A percentile compares a stretch with the other conserved stretches of the same genome.
These are phyloP conservation scores for Oncorhynchus kisutch DNA, from an alignment of 2,113 vertebrate genomes.

Conservation along the genomic window DNA sequence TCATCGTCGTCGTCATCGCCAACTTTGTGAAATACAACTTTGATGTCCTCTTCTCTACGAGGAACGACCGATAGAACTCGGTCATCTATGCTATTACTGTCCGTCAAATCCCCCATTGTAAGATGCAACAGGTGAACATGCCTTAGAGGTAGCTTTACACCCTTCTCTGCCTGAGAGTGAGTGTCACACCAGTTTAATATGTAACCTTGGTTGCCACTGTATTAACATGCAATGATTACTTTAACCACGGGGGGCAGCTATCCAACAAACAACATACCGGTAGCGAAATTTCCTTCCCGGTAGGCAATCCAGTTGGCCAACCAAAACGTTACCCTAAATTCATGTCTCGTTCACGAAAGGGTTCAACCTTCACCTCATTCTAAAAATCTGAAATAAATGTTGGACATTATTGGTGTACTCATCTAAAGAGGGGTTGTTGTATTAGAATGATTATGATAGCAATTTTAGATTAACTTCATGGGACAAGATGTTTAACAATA, in stretches of 20 bases:
- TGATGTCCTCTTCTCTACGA: constrained; percentile 43
- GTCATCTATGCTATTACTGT: constrained; percentile 44
- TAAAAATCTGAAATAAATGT: constrained; percentile 14
- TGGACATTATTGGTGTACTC: not conserved
- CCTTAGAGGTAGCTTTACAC: constrained; percentile 42
- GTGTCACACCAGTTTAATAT: constrained; percentile 59
- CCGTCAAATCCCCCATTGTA: constrained; percentile 60
- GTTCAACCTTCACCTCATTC: not conserved
- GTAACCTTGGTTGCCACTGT: constrained; percentile 59
- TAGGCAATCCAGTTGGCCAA: constrained; percentile 34
- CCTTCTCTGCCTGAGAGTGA: constrained; percentile 42
- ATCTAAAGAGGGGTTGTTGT: not conserved
- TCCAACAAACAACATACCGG: not conserved
- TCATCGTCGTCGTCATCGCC: constrained; percentile 44
- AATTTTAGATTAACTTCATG: no score
- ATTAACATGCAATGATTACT: constrained; percentile 34
- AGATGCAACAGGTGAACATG: constrained; percentile 66
- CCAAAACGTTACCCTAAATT: constrained; percentile 43
- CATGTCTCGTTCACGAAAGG: constrained; percentile 5
- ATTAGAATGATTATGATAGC: not conserved
- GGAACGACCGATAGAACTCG: constrained; percentile 43
- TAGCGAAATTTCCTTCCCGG: no score
- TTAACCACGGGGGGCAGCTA: constrained; percentile 59
- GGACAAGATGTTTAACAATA: no score
- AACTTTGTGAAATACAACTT: constrained; percentile 59